Evolutionary conservation across 1,140 invertebrate genomes (phyloP).

Genomic region (Dendroctonus ponderosae): DNA sequence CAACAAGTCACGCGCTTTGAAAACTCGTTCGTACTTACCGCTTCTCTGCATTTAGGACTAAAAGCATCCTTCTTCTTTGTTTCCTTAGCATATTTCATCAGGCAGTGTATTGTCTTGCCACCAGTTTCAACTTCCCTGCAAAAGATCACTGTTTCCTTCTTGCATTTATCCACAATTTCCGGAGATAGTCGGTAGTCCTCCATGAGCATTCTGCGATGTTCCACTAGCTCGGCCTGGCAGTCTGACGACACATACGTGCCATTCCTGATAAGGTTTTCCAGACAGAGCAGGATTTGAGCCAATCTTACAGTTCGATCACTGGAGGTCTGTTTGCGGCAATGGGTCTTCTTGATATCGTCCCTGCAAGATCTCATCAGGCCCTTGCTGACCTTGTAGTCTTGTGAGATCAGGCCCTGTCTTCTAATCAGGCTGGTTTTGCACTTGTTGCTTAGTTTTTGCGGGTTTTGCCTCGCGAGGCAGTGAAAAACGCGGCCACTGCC

Average conservation of each 20-base stretch:
- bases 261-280: constrained; percentile 83
- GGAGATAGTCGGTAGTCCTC: constrained; percentile 90
- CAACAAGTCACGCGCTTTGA: no score
- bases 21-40: constrained; percentile 57
- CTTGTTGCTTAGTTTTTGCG: constrained; percentile 67
- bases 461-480: constrained; percentile 86
- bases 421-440: constrained; percentile 84
- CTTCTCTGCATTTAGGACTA: constrained; percentile 65
- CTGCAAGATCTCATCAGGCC: constrained; percentile 85
- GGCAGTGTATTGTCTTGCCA: constrained; percentile 91
- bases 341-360: constrained; percentile 83
- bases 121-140: constrained; percentile 69
- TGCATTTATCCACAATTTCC: constrained; percentile 86
- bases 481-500: constrained; percentile 84
- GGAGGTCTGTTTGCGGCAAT: constrained; percentile 70
- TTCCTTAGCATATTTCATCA: constrained; percentile 84
- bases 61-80: constrained; percentile 62
- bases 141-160: constrained; percentile 76
- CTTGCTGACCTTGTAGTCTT: constrained; percentile 89
- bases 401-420: constrained; percentile 82
- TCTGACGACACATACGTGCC: constrained; percentile 68
- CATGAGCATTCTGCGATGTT: constrained; percentile 87
- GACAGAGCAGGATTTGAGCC: constrained; percentile 88
- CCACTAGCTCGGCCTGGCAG: constrained; percentile 84
- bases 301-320: constrained; percentile 81